A percentile compares a stretch with the other conserved stretches of the same genome.
Evolutionary conservation across 2,888 invertebrate genomes (phyloP).

Genomic region (Tryphoninae sp.): DNA sequence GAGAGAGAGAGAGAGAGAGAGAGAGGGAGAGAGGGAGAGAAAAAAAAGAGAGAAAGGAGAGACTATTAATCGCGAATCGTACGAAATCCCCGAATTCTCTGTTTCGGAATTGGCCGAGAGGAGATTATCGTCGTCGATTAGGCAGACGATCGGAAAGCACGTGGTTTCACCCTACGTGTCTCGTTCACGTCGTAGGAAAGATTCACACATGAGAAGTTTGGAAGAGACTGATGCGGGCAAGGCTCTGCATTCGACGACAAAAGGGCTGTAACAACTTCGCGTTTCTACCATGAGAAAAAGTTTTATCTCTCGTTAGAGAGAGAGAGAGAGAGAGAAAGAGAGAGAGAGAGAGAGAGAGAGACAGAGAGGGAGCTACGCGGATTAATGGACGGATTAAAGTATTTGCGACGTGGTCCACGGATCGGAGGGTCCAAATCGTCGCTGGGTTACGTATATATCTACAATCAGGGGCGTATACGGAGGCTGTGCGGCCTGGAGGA

Average conservation of each 20-base stretch:
- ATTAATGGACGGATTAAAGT: slow-evolving; percentile 81
- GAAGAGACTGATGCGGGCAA: slow-evolving; percentile 56
- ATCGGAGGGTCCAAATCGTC: slow-evolving; percentile 75
- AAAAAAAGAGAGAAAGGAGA: no score
- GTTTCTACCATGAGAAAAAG: slow-evolving; percentile 69
- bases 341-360: slow-evolving; percentile 39
- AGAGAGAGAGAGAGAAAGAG: slow-evolving; percentile 45
- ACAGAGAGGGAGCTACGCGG: slow-evolving; percentile 66
- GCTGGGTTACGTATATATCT: slow-evolving; percentile 8
- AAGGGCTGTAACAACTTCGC: slow-evolving; percentile 77
- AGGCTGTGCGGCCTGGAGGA: slow-evolving; percentile 71
- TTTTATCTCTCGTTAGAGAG: slow-evolving; percentile 77
- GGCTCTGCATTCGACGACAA: slow-evolving; percentile 75
- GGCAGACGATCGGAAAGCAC: slow-evolving; percentile 42
- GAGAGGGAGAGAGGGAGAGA: no score
- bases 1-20: no score
- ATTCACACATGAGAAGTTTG: slow-evolving; percentile 19
- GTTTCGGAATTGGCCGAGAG: slow-evolving; percentile 38
- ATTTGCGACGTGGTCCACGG: slow-evolving; percentile 74
- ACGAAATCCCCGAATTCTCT: slow-evolving; percentile 15
- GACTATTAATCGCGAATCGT: slow-evolving; percentile 56
- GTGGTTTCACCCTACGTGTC: slow-evolving; percentile 21
- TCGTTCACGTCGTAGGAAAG: background rate
- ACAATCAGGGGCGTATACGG: slow-evolving; percentile 4
- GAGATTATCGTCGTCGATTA: slow-evolving; percentile 61